These are phyloP conservation scores for Scaptomyza pallida DNA, from an alignment of 1,140 invertebrate genomes.

Conservation along the genomic window DNA sequence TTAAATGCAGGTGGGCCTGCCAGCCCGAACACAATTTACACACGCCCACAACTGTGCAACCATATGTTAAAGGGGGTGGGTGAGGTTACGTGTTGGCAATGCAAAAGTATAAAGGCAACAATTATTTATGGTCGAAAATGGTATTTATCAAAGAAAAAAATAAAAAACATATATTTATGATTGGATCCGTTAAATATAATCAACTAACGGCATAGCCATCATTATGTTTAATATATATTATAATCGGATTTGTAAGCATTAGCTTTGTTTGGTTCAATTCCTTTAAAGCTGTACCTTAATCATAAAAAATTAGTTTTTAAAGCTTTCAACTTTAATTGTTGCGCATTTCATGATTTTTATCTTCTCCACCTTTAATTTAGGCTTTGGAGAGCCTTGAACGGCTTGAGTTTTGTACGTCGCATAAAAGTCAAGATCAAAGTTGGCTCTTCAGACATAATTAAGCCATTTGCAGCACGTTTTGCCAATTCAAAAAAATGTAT, in stretches of 20 bases:
- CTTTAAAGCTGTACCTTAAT: too few species aligned
- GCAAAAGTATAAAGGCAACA: not conserved
- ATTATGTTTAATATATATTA: too few species aligned
- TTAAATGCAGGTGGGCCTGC: slow-evolving; percentile 58
- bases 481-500: slow-evolving; percentile 73
- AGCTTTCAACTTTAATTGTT: slow-evolving; percentile 2
- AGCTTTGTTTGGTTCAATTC: too few species aligned
- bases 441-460: slow-evolving; percentile 68
- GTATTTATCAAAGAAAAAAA: not conserved
- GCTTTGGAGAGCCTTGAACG: not conserved
- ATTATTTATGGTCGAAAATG: not conserved
- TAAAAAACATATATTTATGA: not conserved
- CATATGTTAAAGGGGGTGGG: not conserved
- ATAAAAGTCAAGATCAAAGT: slow-evolving; percentile 64
- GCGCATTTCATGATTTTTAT: slow-evolving; percentile 21
- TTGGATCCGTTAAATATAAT: too few species aligned
- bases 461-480: slow-evolving; percentile 79
- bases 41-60: not conserved
- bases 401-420: slow-evolving; percentile 9
- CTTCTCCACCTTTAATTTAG: not conserved
- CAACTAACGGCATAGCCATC: too few species aligned
- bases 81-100: not conserved
- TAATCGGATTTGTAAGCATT: too few species aligned
- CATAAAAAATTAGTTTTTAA: not conserved
- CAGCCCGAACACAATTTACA: not conserved